phyloP scores from a whole-genome alignment of 2,113 vertebrate species.

The Colossoma macropomum region DNA sequence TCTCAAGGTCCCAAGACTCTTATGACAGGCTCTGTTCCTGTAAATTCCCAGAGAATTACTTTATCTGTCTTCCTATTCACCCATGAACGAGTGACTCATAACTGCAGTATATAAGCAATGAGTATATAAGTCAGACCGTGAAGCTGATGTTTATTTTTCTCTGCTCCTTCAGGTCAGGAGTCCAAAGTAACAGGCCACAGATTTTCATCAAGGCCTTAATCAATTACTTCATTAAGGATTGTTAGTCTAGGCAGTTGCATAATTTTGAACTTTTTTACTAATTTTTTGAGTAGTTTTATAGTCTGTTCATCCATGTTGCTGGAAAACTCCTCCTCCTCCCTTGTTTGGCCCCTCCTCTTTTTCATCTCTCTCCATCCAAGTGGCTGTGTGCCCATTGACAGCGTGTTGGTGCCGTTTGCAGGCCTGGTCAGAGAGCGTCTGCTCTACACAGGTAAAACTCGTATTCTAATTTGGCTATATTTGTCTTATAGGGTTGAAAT shows the following conservation, averaged over 20 bases:
- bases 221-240: neutral
- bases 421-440: constrained; percentile 70
- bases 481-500: too few species aligned
- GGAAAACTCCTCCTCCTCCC: neutral
- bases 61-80: constrained; percentile 48
- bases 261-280: neutral
- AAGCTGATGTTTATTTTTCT: neutral
- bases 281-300: neutral
- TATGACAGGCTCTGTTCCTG: neutral
- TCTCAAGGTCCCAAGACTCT: neutral
- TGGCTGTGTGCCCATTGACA: constrained; percentile 71
- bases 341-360: constrained; percentile 53
- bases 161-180: neutral
- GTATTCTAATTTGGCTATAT: neutral
- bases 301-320: constrained; percentile 11
- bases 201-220: neutral
- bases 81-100: constrained; percentile 25
- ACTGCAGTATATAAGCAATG: constrained; percentile 16
- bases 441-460: constrained; percentile 76
- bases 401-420: constrained; percentile 68
- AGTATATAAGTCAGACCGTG: neutral
- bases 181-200: neutral
- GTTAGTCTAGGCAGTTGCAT: neutral
- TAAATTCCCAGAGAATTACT: constrained; percentile 37
- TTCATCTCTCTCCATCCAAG: constrained; percentile 54